Base-by-base conservation (phyloP, 2,797 vertebrate species). In the Eulemur rubriventer region DNA sequence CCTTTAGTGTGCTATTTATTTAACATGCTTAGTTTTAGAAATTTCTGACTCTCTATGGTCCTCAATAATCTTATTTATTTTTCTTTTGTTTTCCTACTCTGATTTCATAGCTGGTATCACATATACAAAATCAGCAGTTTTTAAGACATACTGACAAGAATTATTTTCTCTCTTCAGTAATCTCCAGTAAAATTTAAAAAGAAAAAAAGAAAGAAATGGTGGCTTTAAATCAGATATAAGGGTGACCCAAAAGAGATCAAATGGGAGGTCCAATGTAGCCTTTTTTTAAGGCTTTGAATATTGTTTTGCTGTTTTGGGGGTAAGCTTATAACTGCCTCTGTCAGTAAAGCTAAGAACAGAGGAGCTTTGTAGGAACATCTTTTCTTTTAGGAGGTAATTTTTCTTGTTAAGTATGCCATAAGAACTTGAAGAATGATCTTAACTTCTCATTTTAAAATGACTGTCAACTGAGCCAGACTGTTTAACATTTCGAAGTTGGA, bases 391-490 rank as follows among this genome's bases (percentile, higher is more conserved):
- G 89, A 93, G 95, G 89, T 91, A 78, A 88, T 98, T 97, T 96
- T 97, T 97, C 97, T 97, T 93, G 75, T 72, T 96, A 96, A 96
- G 80, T 97, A 72, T 97, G 95, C 93, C 86, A 48, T 93, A 94
- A 97, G 95, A 97, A 87, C 73, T 95, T 97, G 97, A 97, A 96
- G 96, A 97, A 97, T 94, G 97, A 85, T 96, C 86, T 96, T 98
- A 97, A 96, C 96, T 97, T 97, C 93, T 97, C 96, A 92, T 94
- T 98, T 96, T 96, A 97, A 97, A 97, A 92, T 92, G 96, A 96
- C 94, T 94, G 78, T 94, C 91, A 84, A 59, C 81, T 61, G 93
- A 97, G 95, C 89, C 93, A 92, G 93, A 78, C 96, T 94, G 76
- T 91, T 97, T 96, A 97, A 93, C 94, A 93, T 76, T 88, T 95